Evolutionary conservation across 1,140 invertebrate species (phyloP), one percentile per base, ranked within the genome.

Genomic region (Cotesia chilonis): DNA sequence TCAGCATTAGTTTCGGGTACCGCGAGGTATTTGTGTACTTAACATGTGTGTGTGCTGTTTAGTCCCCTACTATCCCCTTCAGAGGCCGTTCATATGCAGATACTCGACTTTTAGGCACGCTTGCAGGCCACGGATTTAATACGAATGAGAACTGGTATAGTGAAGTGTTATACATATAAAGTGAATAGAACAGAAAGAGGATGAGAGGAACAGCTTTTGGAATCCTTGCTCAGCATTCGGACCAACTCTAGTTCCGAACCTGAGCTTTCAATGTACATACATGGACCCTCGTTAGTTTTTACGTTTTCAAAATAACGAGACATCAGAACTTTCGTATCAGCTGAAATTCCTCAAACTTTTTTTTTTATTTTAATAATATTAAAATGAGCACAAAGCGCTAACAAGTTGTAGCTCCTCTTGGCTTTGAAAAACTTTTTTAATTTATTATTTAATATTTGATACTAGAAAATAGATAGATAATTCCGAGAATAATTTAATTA

Each of bases 191-290:
- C 55, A 36, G 55, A 35, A 47, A n/a, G 60, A 37, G 41, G 61
- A 65, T 12, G 51, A 63, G 47, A 61, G 68, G 51, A 64, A 65
- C 52, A 37, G 38, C 17, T 5, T 54, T 66, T 65, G 68, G 74
- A 76, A 37, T 72, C 75, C 72, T 71, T 76, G 75, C 68, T 76
- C 75, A 74, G 72, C 75, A 74, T 12, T 55, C 61, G 72, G 52
- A 68, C 36, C 57, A 47, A 20, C 41, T 51, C 14, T 37, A 28
- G 54, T 55, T 10, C 51, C 61, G 47, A 17, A 17, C n/a, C 41
- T 47, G 41, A 47, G 41, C 10, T 47, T 47, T 47, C 2, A 5
- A 47, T 10, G 10, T 47, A 47, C 10, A 41, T 41, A 41, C 38
- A 41, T 41, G 28, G 36, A 66, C 63, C 54, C 70, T 65, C 52